Evolutionary conservation across 2,888 invertebrate genomes (phyloP), one percentile per base, ranked within the genome.

Genomic region (Liodrosophila aerea): DNA sequence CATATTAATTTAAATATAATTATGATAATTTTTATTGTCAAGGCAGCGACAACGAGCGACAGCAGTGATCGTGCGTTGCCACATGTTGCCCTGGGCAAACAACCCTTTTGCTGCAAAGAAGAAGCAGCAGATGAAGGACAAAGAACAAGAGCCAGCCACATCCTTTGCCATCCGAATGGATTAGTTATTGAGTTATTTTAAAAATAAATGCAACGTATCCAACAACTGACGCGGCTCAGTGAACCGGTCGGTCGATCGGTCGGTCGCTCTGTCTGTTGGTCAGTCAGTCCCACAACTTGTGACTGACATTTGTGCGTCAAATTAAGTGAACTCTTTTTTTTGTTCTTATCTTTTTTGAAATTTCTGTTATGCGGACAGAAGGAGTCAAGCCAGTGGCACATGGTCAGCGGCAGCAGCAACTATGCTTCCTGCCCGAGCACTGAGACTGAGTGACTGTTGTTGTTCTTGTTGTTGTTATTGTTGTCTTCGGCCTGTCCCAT

Each of bases 1-100:
- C 81, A 81, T 81, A 81, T 81, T 81, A 81, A 81, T 81, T 83
- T 80, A 80, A 81, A 81, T 81, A 81, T 83, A 81, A 81, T 81
- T 81, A 81, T 81, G 84, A 80, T 81, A 73, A 81, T 81, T 81
- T 81, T 80, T 75, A 81, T 80, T 81, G 84, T 81, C 82, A 82
- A 77, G 78, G 60, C 64, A 64, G 63, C 41, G 59, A 43, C n/a
- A 40, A 22, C n/a, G 37, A 16, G 29, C 22, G 39, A 11, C 18
- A 18, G 8, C 15, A 7, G 29, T 11, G 41, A 16, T 27, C 47
- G 47, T 47, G 36, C 44, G 40, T 46, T 65, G 74, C 80, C 77
- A 77, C 81, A 77, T 78, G 81, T 69, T 77, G 68, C 40, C 47
- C 36, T 56, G 61, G 56, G 43, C 41, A 43, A 49, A 13, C 16